Conservation (phyloP, 2,888 invertebrate species). For the Drosophila ezoana region DNA sequence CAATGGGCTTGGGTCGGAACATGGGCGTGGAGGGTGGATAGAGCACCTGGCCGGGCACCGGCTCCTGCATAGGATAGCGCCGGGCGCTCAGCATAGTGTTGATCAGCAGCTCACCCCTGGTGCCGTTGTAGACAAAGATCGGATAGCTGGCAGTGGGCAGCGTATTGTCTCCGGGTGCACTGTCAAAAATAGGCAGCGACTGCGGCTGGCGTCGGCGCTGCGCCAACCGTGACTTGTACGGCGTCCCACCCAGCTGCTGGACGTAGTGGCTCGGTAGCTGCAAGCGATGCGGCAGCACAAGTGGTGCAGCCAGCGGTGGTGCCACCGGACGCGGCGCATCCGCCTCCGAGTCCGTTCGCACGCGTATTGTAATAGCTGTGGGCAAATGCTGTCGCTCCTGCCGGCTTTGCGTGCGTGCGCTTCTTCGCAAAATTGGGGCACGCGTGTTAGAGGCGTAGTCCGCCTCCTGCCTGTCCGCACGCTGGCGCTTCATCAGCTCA, state of each 20-base stretch:
- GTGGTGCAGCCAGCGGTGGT: conserved; percentile 5
- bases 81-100: conserved; percentile 81
- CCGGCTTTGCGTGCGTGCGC: neutral
- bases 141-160: conserved; percentile 52
- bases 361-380: conserved; percentile 27
- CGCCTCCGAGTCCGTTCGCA: conserved; percentile 1
- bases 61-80: conserved; percentile 84
- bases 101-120: conserved; percentile 78
- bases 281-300: conserved; percentile 44
- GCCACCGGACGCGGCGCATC: neutral
- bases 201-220: conserved; percentile 42
- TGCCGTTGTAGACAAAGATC: conserved; percentile 79
- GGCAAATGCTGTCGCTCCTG: conserved; percentile 10
- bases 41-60: conserved; percentile 82
- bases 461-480: conserved; percentile 29
- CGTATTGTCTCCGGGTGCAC: conserved; percentile 64
- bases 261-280: conserved; percentile 72
- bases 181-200: conserved; percentile 73
- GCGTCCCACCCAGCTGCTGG: conserved; percentile 3
- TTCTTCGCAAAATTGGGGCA: conserved; percentile 1
- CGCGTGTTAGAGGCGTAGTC: conserved; percentile 23
- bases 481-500: conserved; percentile 51
- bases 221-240: conserved; percentile 4
- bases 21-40: conserved; percentile 82
- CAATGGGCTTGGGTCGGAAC: conserved; percentile 79